These are phyloP conservation scores for Lasioglossum pauxillum DNA, from an alignment of 2,888 invertebrate genomes.

Conservation along the genomic window DNA sequence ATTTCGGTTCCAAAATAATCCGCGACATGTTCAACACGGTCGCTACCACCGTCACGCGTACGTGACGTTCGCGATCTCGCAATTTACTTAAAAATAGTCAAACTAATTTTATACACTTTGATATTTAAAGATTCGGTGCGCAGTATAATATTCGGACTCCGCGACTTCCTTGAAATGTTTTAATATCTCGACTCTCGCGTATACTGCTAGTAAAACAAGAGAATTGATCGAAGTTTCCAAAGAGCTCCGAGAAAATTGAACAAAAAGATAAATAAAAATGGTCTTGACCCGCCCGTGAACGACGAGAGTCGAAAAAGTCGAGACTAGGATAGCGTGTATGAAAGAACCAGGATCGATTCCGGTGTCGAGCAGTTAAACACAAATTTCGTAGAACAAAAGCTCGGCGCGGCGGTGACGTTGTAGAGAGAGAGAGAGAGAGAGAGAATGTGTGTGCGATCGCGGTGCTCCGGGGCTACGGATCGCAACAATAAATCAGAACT, in stretches of 20 bases:
- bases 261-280: background rate
- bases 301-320: background rate
- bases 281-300: background rate
- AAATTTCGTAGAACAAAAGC: conserved; percentile 1
- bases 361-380: conserved; percentile 6
- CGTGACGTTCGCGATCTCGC: background rate
- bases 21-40: background rate
- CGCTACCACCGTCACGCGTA: too few species aligned
- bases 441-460: background rate
- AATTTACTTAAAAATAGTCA: background rate
- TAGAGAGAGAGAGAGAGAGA: background rate
- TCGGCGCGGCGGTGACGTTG: background rate
- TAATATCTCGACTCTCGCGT: too few species aligned
- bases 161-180: background rate
- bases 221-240: background rate
- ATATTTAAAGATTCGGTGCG: background rate
- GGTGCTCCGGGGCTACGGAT: background rate
- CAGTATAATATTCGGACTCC: background rate
- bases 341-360: too few species aligned
- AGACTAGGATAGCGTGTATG: background rate
- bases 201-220: background rate
- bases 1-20: background rate
- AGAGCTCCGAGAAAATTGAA: background rate
- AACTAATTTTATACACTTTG: background rate
- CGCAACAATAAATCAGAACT: conserved; percentile 24